Evolutionary conservation across 2,888 invertebrate genomes (phyloP).

Genomic region (Drosophila sordidula): DNA sequence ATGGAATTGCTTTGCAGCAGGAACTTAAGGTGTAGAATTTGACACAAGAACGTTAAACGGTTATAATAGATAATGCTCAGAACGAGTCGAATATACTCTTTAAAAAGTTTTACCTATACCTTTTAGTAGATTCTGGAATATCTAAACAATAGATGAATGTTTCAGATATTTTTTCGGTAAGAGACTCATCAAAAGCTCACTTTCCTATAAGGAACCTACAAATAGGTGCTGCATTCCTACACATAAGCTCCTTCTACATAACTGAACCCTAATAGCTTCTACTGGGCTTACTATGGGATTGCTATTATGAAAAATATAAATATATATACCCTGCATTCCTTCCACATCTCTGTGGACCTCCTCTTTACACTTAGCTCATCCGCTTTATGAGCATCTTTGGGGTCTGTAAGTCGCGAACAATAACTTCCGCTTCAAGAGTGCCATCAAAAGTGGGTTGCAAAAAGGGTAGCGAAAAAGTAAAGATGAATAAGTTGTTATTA

Average conservation of each 20-base stretch:
- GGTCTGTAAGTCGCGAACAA: slow-evolving; percentile 38
- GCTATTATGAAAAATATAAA: not conserved
- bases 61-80: no score
- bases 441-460: slow-evolving; percentile 5
- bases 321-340: not conserved
- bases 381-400: slow-evolving; percentile 1
- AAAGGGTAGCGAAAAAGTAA: slow-evolving; percentile 24
- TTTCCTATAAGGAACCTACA: no score
- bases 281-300: slow-evolving; percentile 2
- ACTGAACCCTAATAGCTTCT: not conserved
- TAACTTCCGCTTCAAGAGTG: slow-evolving; percentile 31
- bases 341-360: not conserved
- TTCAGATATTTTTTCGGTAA: no score
- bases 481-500: slow-evolving; percentile 73
- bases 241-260: no score
- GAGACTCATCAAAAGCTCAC: no score
- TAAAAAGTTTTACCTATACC: no score
- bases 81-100: no score
- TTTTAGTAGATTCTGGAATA: no score
- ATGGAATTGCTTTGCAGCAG: not conserved
- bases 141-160: no score
- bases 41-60: not conserved
- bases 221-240: not conserved
- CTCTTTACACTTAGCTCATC: slow-evolving; percentile 5
- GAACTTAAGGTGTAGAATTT: not conserved